Conservation (phyloP, 2,888 invertebrate species). For the Troides helena region DNA sequence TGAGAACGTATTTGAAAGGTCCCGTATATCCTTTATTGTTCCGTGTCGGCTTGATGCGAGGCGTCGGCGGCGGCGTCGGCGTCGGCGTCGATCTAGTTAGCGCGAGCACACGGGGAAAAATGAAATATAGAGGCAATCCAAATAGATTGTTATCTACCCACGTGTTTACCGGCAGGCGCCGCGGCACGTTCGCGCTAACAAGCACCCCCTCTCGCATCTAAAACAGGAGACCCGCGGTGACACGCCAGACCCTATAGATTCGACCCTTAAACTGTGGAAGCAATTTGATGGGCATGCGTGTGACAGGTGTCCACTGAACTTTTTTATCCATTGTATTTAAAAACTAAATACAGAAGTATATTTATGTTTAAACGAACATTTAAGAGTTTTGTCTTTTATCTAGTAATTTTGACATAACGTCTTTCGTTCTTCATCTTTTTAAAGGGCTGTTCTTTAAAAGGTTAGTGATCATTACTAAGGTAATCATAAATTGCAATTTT, state of each 20-base stretch:
- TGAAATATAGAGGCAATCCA: constrained; percentile 81
- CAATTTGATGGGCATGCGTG: constrained; percentile 61
- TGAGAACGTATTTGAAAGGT: constrained; percentile 55
- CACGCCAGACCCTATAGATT: constrained; percentile 59
- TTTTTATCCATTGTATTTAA: constrained; percentile 38
- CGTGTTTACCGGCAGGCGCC: constrained; percentile 75
- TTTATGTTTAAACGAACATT: neutral
- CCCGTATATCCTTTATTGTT: constrained; percentile 71
- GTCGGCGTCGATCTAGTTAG: constrained; percentile 76
- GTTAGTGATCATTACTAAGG: too few species aligned
- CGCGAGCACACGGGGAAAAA: constrained; percentile 73
- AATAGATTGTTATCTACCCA: constrained; percentile 81
- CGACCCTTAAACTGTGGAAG: constrained; percentile 37
- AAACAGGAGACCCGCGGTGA: constrained; percentile 54
- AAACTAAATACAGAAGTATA: constrained; percentile 34
- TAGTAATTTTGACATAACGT: too few species aligned
- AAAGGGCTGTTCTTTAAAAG: too few species aligned
- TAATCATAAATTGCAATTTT: too few species aligned
- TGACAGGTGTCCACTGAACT: constrained; percentile 66
- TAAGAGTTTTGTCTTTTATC: too few species aligned
- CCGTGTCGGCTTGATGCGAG: constrained; percentile 52
- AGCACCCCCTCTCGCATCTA: constrained; percentile 58
- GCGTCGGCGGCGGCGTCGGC: constrained; percentile 66
- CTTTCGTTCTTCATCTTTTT: too few species aligned
- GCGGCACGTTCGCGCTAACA: constrained; percentile 77